Conservation (phyloP, 2,888 invertebrate species). For the Nemotelus pantherinus region DNA sequence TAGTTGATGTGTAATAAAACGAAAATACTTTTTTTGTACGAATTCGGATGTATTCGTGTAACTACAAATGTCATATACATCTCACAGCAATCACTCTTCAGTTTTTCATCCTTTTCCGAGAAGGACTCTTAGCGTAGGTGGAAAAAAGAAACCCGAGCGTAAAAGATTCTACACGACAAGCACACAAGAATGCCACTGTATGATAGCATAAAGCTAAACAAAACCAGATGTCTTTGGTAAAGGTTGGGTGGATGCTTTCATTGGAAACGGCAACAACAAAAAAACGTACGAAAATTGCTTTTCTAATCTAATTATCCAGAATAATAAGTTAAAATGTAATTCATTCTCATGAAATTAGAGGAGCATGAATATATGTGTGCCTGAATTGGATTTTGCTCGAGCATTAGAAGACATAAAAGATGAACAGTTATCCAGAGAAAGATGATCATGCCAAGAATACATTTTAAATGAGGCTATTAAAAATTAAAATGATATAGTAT, state of each 20-base stretch:
- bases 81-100: neutral
- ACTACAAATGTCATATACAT: neutral
- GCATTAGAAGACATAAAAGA: neutral
- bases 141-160: neutral
- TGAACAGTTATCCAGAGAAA: too few species aligned
- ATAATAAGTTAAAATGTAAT: slow-evolving; percentile 51
- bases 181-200: neutral
- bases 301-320: slow-evolving; percentile 51
- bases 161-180: slow-evolving; percentile 28
- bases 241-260: slow-evolving; percentile 17
- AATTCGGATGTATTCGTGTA: neutral
- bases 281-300: slow-evolving; percentile 48
- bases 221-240: slow-evolving; percentile 33
- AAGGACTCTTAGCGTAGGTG: neutral
- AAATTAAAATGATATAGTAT: too few species aligned
- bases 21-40: slow-evolving; percentile 1
- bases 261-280: neutral
- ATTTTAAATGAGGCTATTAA: too few species aligned
- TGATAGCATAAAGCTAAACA: neutral
- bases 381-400: slow-evolving; percentile 1
- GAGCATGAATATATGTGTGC: neutral
- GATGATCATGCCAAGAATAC: too few species aligned
- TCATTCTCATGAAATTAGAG: slow-evolving; percentile 46
- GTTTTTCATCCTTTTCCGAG: neutral
- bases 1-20: slow-evolving; percentile 35